These are phyloP conservation scores for Enteromius viviparus DNA, from an alignment of 2,797 vertebrate genomes.

Conservation along the genomic window DNA sequence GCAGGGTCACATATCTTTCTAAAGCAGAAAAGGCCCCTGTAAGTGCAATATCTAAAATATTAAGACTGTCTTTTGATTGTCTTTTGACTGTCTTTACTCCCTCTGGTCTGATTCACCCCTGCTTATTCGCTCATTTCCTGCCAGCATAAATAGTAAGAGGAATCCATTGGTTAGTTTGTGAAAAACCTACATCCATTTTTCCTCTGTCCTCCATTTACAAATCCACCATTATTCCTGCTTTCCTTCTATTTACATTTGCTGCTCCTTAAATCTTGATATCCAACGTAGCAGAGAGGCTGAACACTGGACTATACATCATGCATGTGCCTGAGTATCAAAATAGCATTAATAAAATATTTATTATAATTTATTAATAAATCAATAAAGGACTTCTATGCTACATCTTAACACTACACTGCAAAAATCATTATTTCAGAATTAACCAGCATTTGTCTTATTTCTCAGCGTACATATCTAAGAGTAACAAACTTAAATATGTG, in stretches of 20 bases:
- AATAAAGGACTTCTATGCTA: not conserved
- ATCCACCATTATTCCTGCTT: slow-evolving; percentile 68
- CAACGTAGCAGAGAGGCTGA: not conserved
- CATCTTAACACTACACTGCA: not conserved
- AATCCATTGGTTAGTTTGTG: slow-evolving; percentile 60
- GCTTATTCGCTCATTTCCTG: slow-evolving; percentile 48
- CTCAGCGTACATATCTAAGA: not conserved
- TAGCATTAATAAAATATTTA: not conserved
- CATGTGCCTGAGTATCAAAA: not conserved
- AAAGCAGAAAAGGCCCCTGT: slow-evolving; percentile 39
- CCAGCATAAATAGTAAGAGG: slow-evolving; percentile 16
- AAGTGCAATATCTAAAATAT: slow-evolving; percentile 16
- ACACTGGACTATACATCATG: not conserved
- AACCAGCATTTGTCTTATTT: not conserved
- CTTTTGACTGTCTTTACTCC: not conserved
- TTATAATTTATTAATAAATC: too few species aligned
- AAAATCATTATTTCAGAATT: not conserved
- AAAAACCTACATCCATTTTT: slow-evolving; percentile 66
- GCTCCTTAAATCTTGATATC: slow-evolving; percentile 47
- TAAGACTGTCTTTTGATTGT: not conserved
- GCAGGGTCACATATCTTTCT: slow-evolving; percentile 32
- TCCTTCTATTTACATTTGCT: slow-evolving; percentile 62
- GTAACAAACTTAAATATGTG: too few species aligned
- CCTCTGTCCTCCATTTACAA: slow-evolving; percentile 70
- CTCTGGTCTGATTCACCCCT: slow-evolving; percentile 23